A percentile compares a stretch with the other conserved stretches of the same genome.
phyloP scores from a whole-genome alignment of 2,113 vertebrate genomes.

The Sciurus niger region DNA sequence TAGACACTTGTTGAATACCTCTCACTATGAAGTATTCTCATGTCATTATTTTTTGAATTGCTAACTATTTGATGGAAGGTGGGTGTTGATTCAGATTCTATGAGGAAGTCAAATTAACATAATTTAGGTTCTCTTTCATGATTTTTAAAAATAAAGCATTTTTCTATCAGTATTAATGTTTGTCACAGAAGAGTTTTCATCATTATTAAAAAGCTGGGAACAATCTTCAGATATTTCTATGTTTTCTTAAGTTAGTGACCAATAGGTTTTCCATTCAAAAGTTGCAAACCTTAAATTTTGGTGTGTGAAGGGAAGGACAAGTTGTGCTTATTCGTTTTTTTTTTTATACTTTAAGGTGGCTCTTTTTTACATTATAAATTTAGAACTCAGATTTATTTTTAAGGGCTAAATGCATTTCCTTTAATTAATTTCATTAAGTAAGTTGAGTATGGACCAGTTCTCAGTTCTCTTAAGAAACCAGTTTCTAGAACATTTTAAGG shows the following conservation, averaged over 20 bases:
- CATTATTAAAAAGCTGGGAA: slow-evolving; percentile 15
- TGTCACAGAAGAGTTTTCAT: not conserved
- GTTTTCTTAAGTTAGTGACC: not conserved
- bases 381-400: not conserved
- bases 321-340: not conserved
- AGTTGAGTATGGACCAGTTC: not conserved
- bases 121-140: not conserved
- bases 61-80: not conserved
- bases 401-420: not conserved
- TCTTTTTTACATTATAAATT: slow-evolving; percentile 2
- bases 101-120: not conserved
- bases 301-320: not conserved
- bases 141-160: slow-evolving; percentile 26
- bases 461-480: not conserved
- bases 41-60: not conserved
- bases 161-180: slow-evolving; percentile 40
- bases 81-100: slow-evolving; percentile 4
- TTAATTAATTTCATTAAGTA: slow-evolving; percentile 12
- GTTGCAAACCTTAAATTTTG: not conserved
- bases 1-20: not conserved
- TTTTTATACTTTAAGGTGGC: not conserved
- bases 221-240: not conserved
- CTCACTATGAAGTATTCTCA: not conserved
- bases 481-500: slow-evolving; percentile 15
- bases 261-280: slow-evolving; percentile 19